Conservation (phyloP, 2,888 invertebrate genomes). For the Thelaira solivaga region DNA sequence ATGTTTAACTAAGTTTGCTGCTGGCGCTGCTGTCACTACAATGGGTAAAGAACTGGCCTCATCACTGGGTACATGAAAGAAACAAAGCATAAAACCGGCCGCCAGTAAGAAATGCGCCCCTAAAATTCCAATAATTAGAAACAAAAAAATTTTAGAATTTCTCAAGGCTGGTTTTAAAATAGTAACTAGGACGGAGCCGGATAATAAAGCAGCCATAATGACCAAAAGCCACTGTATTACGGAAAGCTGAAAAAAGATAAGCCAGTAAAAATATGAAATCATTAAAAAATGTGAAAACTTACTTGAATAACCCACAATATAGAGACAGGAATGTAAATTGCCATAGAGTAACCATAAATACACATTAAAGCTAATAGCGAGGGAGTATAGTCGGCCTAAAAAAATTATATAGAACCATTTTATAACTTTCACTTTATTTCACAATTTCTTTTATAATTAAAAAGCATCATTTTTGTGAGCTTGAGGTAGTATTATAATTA, state of each 20-base stretch:
- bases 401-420: no score
- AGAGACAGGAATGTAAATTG: constrained; percentile 95
- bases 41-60: not conserved
- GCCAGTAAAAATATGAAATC: not conserved
- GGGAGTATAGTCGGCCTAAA: constrained; percentile 79
- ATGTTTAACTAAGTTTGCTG: constrained; percentile 30
- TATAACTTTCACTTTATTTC: no score
- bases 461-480: no score
- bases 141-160: constrained; percentile 82
- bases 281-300: constrained; percentile 31
- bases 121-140: constrained; percentile 83
- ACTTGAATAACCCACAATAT: constrained; percentile 93
- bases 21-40: not conserved
- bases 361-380: constrained; percentile 92
- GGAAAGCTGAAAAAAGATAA: constrained; percentile 75
- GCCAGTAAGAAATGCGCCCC: constrained; percentile 89
- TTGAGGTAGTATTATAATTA: no score
- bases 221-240: constrained; percentile 94
- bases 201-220: constrained; percentile 87
- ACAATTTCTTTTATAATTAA: no score
- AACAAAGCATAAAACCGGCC: constrained; percentile 90
- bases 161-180: constrained; percentile 87
- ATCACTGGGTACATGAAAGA: constrained; percentile 82
- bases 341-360: constrained; percentile 95
- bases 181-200: constrained; percentile 90